Percentiles rank a stretch among this genome's conserved stretches.
Conservation (phyloP, 1,140 invertebrate species). For the Euwallacea fornicatus region DNA sequence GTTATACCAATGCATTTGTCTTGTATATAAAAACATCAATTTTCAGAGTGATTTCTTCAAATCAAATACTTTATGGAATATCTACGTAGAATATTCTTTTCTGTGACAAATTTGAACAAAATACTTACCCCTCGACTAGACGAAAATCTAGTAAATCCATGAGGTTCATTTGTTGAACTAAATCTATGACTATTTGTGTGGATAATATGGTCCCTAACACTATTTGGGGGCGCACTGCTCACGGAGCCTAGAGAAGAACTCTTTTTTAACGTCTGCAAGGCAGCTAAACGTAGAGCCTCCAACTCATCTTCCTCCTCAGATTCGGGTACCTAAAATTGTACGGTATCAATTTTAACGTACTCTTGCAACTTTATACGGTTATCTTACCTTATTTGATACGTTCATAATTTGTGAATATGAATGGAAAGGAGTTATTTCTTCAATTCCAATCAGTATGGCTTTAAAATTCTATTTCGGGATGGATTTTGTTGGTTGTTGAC, state of each 20-base stretch:
- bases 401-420: no score
- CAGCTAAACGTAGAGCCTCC: constrained; percentile 50
- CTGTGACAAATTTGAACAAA: neutral
- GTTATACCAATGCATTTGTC: no score
- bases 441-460: no score
- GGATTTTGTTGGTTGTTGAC: no score
- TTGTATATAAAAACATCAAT: no score
- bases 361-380: no score
- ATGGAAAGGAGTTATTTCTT: no score
- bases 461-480: no score
- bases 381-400: no score
- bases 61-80: no score
- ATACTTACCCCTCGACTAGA: neutral
- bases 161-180: neutral
- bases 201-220: neutral
- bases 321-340: constrained; percentile 24
- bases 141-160: neutral
- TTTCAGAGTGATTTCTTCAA: no score
- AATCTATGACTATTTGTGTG: neutral
- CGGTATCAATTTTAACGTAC: no score
- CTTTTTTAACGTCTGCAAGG: constrained; percentile 49
- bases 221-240: neutral
- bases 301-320: constrained; percentile 53
- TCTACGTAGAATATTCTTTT: neutral
- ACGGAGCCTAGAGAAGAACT: constrained; percentile 14